phyloP scores from a whole-genome alignment of 1,140 invertebrate species.

The Lithobius niger region DNA sequence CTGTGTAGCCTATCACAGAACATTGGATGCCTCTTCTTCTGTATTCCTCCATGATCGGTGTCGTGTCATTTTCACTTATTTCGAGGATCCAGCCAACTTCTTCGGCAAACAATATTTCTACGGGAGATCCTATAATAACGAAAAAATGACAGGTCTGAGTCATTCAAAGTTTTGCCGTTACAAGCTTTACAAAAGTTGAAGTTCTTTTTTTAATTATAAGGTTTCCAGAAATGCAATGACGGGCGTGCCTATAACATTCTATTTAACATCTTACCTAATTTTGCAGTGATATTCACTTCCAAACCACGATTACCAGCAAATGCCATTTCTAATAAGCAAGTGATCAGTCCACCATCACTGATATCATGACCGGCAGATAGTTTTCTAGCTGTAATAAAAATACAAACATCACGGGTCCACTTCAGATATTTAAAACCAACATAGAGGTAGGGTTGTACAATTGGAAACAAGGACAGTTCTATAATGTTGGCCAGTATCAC shows the following conservation, averaged over 20 bases:
- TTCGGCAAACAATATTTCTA: slow-evolving; percentile 72
- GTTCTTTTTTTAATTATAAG: too few species aligned
- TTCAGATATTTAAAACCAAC: too few species aligned
- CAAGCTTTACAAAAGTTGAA: too few species aligned
- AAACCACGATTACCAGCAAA: slow-evolving; percentile 80
- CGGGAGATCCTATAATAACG: slow-evolving; percentile 26
- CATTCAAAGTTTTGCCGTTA: too few species aligned
- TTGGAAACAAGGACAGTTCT: too few species aligned
- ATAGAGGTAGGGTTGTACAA: too few species aligned
- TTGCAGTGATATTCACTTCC: slow-evolving; percentile 47
- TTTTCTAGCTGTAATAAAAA: slow-evolving; percentile 54
- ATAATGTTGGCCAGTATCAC: too few species aligned
- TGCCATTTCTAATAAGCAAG: slow-evolving; percentile 84
- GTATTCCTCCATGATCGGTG: slow-evolving; percentile 47
- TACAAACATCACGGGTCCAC: too few species aligned
- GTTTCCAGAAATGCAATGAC: too few species aligned
- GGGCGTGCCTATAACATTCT: too few species aligned
- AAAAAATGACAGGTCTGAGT: not conserved
- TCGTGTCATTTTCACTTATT: slow-evolving; percentile 41
- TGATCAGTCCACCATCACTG: slow-evolving; percentile 87
- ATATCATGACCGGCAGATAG: slow-evolving; percentile 87
- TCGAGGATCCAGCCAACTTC: slow-evolving; percentile 88
- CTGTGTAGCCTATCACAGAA: slow-evolving; percentile 53
- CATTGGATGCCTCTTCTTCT: slow-evolving; percentile 45
- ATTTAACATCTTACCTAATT: too few species aligned